Conservation (phyloP, 2,797 vertebrate species). For the Chaetodon trifasciatus region DNA sequence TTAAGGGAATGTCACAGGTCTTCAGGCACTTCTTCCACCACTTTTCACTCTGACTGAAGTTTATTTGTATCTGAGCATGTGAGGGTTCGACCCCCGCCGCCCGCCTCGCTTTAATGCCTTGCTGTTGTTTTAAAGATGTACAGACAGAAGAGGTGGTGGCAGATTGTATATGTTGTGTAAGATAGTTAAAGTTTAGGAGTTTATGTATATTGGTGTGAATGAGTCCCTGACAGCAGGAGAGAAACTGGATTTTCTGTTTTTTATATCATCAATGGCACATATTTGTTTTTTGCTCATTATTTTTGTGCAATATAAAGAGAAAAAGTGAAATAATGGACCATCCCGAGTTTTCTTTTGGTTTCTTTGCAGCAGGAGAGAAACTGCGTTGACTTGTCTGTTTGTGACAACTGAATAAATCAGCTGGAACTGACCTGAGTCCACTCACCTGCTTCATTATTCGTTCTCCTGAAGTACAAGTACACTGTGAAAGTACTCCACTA, state of each 20-base stretch:
- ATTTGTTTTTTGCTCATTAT: conserved; percentile 84
- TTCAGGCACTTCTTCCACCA: conserved; percentile 90
- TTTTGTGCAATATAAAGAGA: conserved; percentile 94
- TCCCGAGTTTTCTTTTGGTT: conserved; percentile 89
- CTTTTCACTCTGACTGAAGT: conserved; percentile 73
- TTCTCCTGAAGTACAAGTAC: too few species aligned
- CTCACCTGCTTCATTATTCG: conserved; percentile 18
- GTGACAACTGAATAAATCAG: conserved; percentile 96
- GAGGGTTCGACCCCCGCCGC: conserved; percentile 80
- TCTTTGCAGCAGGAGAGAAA: conserved; percentile 90
- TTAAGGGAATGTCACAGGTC: conserved; percentile 90
- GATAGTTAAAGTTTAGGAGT: conserved; percentile 90
- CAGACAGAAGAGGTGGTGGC: conserved; percentile 89
- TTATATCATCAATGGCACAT: conserved; percentile 88
- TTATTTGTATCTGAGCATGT: conserved; percentile 82
- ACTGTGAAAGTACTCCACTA: too few species aligned
- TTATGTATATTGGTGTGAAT: conserved; percentile 94
- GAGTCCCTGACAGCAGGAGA: conserved; percentile 92
- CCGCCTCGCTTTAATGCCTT: conserved; percentile 93
- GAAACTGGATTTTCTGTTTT: conserved; percentile 92
- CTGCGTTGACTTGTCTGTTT: conserved; percentile 88
- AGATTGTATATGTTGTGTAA: conserved; percentile 95
- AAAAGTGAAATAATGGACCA: conserved; percentile 84
- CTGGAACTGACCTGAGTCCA: conserved; percentile 95
- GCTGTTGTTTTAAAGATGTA: conserved; percentile 86